Percentiles rank a stretch among this genome's conserved stretches.
Evolutionary conservation across 2,113 vertebrate species (phyloP).

Genomic region (Herpetotheres cachinnans): DNA sequence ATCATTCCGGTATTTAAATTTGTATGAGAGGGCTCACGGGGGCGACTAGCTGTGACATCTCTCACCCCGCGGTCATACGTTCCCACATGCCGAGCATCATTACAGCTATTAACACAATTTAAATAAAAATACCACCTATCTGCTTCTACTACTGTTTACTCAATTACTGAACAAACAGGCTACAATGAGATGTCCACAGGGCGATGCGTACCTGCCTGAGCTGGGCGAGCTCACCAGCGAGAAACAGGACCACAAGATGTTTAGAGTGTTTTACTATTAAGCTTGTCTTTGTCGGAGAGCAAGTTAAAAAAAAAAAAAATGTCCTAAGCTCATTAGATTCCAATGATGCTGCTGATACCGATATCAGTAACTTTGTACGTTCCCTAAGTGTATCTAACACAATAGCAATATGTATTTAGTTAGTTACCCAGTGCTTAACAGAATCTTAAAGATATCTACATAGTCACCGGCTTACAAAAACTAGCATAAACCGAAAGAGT

Average conservation of each 20-base stretch:
- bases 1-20: accelerated
- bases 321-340: too few species aligned
- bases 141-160: accelerated
- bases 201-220: accelerated
- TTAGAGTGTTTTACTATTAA: accelerated
- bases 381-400: too few species aligned
- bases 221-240: accelerated
- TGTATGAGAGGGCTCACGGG: accelerated
- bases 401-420: too few species aligned
- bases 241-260: accelerated
- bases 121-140: too few species aligned
- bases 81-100: accelerated
- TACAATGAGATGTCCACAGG: accelerated
- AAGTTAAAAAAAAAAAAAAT: too few species aligned
- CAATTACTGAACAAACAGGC: accelerated
- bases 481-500: too few species aligned
- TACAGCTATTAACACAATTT: too few species aligned
- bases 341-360: accelerated
- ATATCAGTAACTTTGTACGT: accelerated
- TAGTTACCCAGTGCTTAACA: accelerated
- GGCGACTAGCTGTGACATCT: accelerated
- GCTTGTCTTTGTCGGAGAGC: too few species aligned
- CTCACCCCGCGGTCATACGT: accelerated
- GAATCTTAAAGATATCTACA: too few species aligned
- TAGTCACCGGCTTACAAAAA: too few species aligned